Percentiles rank a stretch among this genome's conserved stretches.
Evolutionary conservation across 2,113 vertebrate genomes (phyloP).

Genomic region (Rhadina sibilatrix): DNA sequence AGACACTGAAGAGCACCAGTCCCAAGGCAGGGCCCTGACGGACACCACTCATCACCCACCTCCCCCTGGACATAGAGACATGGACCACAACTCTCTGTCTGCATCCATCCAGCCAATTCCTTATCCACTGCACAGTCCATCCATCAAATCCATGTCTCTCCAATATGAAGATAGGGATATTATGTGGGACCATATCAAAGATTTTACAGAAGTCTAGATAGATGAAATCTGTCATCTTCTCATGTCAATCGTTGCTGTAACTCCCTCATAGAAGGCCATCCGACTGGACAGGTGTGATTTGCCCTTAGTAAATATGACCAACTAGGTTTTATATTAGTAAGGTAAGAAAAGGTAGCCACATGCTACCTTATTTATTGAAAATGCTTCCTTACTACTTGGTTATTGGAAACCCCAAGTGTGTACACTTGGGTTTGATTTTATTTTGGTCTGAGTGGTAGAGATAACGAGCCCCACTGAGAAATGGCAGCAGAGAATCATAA

Average conservation of each 20-base stretch:
- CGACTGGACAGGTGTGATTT: neutral
- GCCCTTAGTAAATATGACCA: neutral
- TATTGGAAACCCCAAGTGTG: neutral
- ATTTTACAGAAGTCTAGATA: neutral
- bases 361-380: neutral
- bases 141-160: neutral
- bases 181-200: neutral
- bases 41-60: neutral
- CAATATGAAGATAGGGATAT: neutral
- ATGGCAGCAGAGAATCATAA: neutral
- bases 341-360: neutral
- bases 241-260: neutral
- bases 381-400: neutral
- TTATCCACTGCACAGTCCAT: neutral
- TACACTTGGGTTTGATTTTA: neutral
- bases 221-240: neutral
- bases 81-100: neutral
- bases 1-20: neutral
- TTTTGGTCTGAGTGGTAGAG: neutral
- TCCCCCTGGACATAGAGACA: neutral
- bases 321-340: neutral
- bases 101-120: neutral
- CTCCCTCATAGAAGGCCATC: neutral
- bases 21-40: neutral
- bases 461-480: neutral